A percentile compares a stretch with the other conserved stretches of the same genome.
These are phyloP conservation scores for Latrodectus geometricus DNA, from an alignment of 1,140 invertebrate genomes.

Conservation along the genomic window DNA sequence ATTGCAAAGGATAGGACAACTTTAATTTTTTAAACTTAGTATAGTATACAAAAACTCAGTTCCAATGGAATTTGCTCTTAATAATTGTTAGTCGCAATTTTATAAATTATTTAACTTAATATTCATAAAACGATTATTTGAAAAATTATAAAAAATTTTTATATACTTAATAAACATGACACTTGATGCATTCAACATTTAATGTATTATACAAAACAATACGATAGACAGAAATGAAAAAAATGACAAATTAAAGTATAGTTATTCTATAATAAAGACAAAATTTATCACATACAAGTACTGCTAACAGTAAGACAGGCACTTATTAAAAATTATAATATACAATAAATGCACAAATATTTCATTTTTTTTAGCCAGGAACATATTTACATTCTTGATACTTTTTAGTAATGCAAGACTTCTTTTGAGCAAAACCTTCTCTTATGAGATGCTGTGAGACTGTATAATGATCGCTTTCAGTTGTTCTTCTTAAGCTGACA, in stretches of 20 bases:
- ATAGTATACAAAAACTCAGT: not conserved
- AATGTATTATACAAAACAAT: not conserved
- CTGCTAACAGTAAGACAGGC: not conserved
- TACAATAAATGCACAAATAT: not conserved
- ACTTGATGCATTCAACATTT: not conserved
- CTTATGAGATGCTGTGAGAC: not conserved
- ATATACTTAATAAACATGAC: not conserved
- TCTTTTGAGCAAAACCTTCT: conserved; percentile 20
- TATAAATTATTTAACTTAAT: not conserved
- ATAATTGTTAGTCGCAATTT: not conserved
- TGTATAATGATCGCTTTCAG: not conserved
- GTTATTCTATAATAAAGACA: not conserved
- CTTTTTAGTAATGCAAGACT: not conserved
- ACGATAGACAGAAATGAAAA: not conserved
- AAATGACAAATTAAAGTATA: not conserved
- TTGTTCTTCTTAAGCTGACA: not conserved
- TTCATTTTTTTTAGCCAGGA: not conserved
- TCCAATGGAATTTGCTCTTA: not conserved
- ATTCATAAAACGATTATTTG: not conserved
- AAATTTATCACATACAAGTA: not conserved
- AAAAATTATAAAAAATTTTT: not conserved
- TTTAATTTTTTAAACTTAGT: not conserved
- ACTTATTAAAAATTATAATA: not conserved
- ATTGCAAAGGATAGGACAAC: not conserved
- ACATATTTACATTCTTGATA: conserved; percentile 2